A percentile compares a stretch with the other conserved stretches of the same genome.
Conservation (phyloP, 2,888 invertebrate genomes). For the Oxystoma pomonae region DNA sequence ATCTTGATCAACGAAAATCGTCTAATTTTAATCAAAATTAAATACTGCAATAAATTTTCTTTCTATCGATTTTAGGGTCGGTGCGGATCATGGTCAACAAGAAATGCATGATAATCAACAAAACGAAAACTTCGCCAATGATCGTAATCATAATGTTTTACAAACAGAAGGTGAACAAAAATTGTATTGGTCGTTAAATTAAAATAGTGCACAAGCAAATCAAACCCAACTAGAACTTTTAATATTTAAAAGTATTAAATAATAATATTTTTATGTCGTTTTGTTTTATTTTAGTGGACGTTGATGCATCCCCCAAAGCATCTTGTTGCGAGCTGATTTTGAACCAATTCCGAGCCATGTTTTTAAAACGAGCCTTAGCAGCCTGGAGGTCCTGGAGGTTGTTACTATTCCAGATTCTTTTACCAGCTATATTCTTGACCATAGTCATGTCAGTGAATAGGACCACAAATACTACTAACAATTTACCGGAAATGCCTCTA, state of each 20-base stretch:
- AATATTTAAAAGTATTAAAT: too few relatives aligned
- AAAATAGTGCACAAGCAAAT: too few relatives aligned
- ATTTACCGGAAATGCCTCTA: constrained; percentile 54
- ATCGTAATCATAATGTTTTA: too few relatives aligned
- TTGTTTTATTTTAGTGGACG: not conserved
- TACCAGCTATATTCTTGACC: constrained; percentile 63
- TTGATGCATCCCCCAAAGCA: not conserved
- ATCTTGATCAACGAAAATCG: too few relatives aligned
- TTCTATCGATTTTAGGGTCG: constrained; percentile 31
- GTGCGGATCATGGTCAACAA: constrained; percentile 38
- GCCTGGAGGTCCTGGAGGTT: constrained; percentile 63
- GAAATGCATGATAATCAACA: constrained; percentile 26
- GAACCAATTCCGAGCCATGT: constrained; percentile 46
- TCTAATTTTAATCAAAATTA: too few relatives aligned
- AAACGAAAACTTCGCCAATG: constrained; percentile 32
- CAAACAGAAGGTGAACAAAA: too few relatives aligned
- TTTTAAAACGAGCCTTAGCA: constrained; percentile 43
- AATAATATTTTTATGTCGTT: too few relatives aligned
- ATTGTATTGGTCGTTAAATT: too few relatives aligned
- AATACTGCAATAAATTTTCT: not conserved
- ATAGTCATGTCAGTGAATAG: constrained; percentile 60
- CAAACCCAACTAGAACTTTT: too few relatives aligned
- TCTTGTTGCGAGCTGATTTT: constrained; percentile 14
- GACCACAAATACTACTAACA: constrained; percentile 37
- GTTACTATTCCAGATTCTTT: constrained; percentile 59